A percentile compares a stretch with the other conserved stretches of the same genome.
Evolutionary conservation across 2,888 invertebrate genomes (phyloP).

Genomic region (Keiferia lycopersicella): DNA sequence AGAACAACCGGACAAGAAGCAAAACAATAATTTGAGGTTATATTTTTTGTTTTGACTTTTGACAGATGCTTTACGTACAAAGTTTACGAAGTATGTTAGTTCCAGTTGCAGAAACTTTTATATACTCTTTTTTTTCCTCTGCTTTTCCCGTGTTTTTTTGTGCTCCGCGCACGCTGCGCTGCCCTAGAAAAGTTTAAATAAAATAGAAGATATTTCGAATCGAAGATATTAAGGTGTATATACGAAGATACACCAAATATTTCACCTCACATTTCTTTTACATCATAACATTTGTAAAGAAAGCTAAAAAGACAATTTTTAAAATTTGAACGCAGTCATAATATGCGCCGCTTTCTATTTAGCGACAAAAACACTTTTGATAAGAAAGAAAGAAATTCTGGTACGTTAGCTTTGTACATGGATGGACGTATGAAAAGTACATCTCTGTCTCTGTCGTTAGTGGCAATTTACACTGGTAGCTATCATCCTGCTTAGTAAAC

Average conservation of each 20-base stretch:
- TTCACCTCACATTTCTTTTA: no score
- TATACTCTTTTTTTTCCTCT: no score
- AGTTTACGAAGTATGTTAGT: conserved; percentile 11
- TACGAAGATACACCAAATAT: no score
- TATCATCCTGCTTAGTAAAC: conserved; percentile 21
- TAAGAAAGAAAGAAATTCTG: background rate
- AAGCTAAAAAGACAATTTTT: background rate
- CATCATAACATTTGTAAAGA: conserved; percentile 2
- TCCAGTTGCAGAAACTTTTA: no score
- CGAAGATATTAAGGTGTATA: no score
- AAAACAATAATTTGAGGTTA: conserved; percentile 13
- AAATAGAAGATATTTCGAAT: no score
- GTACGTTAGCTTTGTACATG: no score
- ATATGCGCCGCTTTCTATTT: background rate
- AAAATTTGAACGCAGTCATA: conserved; percentile 18
- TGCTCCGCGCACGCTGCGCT: no score
- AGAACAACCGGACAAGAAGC: background rate
- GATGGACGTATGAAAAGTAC: no score
- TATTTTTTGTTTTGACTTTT: conserved; percentile 15
- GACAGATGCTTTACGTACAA: background rate
- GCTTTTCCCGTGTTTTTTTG: no score
- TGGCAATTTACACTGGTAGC: background rate
- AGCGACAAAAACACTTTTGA: background rate
- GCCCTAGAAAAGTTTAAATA: no score
- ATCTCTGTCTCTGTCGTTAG: background rate